Conservation (phyloP, 2,888 invertebrate species). For the Pseudeuparius sepicola region DNA sequence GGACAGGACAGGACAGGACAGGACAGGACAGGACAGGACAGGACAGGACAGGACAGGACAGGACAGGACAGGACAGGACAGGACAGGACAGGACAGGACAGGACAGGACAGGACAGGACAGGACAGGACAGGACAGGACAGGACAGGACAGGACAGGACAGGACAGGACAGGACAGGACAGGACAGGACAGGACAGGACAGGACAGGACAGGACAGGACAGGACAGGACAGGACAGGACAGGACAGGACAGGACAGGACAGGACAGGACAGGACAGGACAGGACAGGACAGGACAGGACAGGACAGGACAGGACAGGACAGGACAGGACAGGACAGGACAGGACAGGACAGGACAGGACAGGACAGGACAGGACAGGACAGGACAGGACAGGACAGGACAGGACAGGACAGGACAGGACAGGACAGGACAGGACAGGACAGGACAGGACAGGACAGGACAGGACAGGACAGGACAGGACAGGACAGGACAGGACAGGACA, state of each 20-base stretch:
- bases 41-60: not conserved
- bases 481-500: too few species aligned
- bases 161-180: conserved; percentile 5
- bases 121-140: conserved; percentile 1
- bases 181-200: conserved; percentile 5
- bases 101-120: conserved; percentile 1
- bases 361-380: conserved; percentile 2
- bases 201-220: conserved; percentile 5
- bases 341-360: conserved; percentile 4
- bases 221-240: conserved; percentile 5
- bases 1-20: conserved; percentile 1
- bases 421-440: conserved; percentile 4
- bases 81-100: conserved; percentile 1
- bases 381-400: conserved; percentile 4
- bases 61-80: not conserved
- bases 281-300: conserved; percentile 5
- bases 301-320: conserved; percentile 5
- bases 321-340: conserved; percentile 5
- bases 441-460: too few species aligned
- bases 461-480: too few species aligned
- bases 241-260: conserved; percentile 5
- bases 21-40: conserved; percentile 1
- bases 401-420: conserved; percentile 5
- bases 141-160: conserved; percentile 5
- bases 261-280: conserved; percentile 5